These are phyloP conservation scores for Elephantulus edwardii DNA, from an alignment of 2,113 vertebrate species.

Conservation along the genomic window DNA sequence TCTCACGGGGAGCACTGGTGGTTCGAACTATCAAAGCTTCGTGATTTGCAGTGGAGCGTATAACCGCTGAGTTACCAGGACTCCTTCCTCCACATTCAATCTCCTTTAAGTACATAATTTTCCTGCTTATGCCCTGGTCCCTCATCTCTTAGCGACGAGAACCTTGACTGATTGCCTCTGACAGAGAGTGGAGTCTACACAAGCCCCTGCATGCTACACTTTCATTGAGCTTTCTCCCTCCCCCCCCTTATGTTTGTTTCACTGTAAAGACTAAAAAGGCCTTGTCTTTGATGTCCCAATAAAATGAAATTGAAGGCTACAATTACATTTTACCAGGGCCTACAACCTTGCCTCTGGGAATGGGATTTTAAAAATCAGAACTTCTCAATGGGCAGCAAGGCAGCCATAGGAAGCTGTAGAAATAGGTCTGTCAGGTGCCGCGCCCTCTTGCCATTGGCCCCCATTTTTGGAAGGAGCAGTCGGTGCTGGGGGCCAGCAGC, in stretches of 20 bases:
- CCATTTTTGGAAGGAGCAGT: not conserved
- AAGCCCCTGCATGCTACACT: rapidly evolving
- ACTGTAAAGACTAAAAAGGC: constrained; percentile 6
- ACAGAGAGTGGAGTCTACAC: not conserved
- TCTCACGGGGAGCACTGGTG: too few relatives aligned
- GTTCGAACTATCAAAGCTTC: too few relatives aligned
- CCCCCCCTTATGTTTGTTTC: not conserved
- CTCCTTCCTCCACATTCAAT: too few relatives aligned
- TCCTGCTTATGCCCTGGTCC: not conserved
- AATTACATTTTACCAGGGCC: not conserved
- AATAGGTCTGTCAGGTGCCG: not conserved
- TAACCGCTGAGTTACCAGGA: too few relatives aligned
- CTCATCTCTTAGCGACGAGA: not conserved
- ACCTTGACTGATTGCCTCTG: not conserved
- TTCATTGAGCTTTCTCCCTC: not conserved
- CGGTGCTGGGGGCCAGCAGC: not conserved
- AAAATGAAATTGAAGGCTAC: constrained; percentile 18
- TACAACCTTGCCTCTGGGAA: not conserved
- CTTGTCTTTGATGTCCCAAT: constrained; percentile 46
- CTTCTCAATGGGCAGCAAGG: not conserved
- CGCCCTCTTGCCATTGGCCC: not conserved
- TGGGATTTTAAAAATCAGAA: constrained; percentile 20
- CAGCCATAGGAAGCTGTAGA: not conserved
- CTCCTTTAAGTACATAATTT: not conserved
- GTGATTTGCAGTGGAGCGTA: too few relatives aligned